Evolutionary conservation across 2,797 vertebrate species (phyloP).

Genomic region (Acipenser transmontanus): DNA sequence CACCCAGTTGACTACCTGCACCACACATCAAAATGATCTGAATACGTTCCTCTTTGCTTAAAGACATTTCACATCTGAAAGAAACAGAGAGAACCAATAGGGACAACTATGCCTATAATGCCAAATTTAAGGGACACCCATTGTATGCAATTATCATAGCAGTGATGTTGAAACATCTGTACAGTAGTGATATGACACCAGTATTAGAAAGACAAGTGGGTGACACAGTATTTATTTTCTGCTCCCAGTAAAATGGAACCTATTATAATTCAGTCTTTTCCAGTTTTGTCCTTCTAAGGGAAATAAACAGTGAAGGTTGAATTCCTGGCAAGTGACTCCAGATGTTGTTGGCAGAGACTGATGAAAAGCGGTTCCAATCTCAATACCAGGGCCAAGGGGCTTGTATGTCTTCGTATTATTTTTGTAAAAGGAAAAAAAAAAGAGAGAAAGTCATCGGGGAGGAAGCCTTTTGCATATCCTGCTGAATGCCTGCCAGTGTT

Average conservation of each 20-base stretch:
- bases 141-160: too few relatives aligned
- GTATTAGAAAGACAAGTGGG: too few relatives aligned
- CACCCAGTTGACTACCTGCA: too few relatives aligned
- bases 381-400: slow-evolving; percentile 29
- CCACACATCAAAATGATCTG: too few relatives aligned
- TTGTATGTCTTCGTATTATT: slow-evolving; percentile 28
- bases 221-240: too few relatives aligned
- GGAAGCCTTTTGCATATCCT: slow-evolving; percentile 15
- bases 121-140: too few relatives aligned
- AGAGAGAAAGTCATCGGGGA: slow-evolving; percentile 8
- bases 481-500: slow-evolving; percentile 21
- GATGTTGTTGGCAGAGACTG: slow-evolving; percentile 65
- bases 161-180: too few relatives aligned
- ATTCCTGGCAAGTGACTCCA: slow-evolving; percentile 82
- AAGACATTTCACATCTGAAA: too few relatives aligned
- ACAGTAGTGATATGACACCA: too few relatives aligned
- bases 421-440: slow-evolving; percentile 1
- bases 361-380: slow-evolving; percentile 59
- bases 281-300: slow-evolving; percentile 76
- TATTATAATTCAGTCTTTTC: slow-evolving; percentile 58
- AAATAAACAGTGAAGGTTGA: slow-evolving; percentile 79
- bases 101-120: too few relatives aligned
- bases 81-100: too few relatives aligned
- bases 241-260: slow-evolving; percentile 11
- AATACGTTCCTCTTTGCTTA: too few relatives aligned